Evolutionary conservation across 2,888 invertebrate genomes (phyloP).

Genomic region (Timandra comae): DNA sequence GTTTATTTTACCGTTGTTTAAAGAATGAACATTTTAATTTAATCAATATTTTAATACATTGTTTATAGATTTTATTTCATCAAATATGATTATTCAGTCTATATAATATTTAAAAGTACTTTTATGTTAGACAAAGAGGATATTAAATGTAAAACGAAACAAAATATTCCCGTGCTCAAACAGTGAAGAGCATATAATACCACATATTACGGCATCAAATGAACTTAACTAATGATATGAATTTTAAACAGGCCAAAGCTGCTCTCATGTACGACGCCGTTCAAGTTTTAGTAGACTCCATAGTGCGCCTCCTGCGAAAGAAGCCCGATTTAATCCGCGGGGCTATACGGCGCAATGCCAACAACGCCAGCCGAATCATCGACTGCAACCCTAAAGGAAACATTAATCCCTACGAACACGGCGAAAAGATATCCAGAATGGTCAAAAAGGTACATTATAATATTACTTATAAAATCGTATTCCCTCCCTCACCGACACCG

Average conservation of each 20-base stretch:
- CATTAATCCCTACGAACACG: conserved; percentile 89
- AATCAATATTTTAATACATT: too few relatives aligned
- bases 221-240: conserved; percentile 5
- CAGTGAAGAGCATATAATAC: too few relatives aligned
- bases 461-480: conserved; percentile 5
- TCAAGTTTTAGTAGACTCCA: conserved; percentile 91
- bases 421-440: conserved; percentile 89
- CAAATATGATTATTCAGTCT: too few relatives aligned
- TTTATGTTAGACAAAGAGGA: too few relatives aligned
- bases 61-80: too few relatives aligned
- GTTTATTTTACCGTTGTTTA: too few relatives aligned
- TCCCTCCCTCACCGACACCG: not conserved
- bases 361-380: conserved; percentile 81
- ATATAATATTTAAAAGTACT: too few relatives aligned
- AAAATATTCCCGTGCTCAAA: too few relatives aligned
- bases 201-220: not conserved
- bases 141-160: too few relatives aligned
- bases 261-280: conserved; percentile 97
- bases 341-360: conserved; percentile 64
- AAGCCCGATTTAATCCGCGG: conserved; percentile 86
- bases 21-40: too few relatives aligned
- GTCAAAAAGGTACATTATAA: conserved; percentile 82
- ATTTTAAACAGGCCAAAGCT: conserved; percentile 84
- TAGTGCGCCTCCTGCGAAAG: conserved; percentile 87
- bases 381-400: conserved; percentile 89